These are phyloP conservation scores for Tigriopus japonicus DNA, from an alignment of 1,140 invertebrate genomes.

Conservation along the genomic window DNA sequence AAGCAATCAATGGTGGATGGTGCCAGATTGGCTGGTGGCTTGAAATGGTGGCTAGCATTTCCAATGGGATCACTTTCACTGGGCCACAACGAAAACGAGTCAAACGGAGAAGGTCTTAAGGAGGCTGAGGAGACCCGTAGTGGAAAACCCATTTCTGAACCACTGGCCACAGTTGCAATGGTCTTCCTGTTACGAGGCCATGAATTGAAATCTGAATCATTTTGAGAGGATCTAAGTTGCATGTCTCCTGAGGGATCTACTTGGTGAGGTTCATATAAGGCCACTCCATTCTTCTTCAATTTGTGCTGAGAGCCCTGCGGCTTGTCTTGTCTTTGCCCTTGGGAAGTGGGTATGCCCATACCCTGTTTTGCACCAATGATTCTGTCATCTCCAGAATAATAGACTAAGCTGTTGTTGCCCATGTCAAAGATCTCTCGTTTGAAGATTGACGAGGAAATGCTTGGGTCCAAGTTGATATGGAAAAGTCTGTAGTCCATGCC, in stretches of 20 bases:
- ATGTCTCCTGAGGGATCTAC: background rate
- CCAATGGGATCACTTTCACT: too few species aligned
- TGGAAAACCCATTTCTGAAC: too few species aligned
- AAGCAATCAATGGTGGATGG: too few species aligned
- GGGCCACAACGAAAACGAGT: too few species aligned
- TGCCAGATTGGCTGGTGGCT: too few species aligned
- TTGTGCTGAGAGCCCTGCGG: constrained; percentile 44
- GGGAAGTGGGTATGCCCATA: constrained; percentile 63
- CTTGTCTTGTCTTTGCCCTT: constrained; percentile 58
- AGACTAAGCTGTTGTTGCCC: background rate
- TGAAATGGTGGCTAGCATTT: too few species aligned
- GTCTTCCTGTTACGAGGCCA: too few species aligned
- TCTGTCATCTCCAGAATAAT: constrained; percentile 2
- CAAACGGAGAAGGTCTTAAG: too few species aligned
- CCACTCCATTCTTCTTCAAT: background rate
- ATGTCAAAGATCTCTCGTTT: constrained; percentile 2
- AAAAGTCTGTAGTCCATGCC: constrained; percentile 6
- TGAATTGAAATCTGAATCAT: background rate
- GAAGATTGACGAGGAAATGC: background rate
- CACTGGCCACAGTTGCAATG: too few species aligned
- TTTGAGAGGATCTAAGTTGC: background rate
- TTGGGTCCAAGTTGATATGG: background rate
- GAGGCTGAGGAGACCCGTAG: too few species aligned
- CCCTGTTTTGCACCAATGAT: constrained; percentile 37
- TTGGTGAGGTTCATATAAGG: background rate